phyloP scores from a whole-genome alignment of 2,113 vertebrate genomes.

The Lamprotornis superbus region DNA sequence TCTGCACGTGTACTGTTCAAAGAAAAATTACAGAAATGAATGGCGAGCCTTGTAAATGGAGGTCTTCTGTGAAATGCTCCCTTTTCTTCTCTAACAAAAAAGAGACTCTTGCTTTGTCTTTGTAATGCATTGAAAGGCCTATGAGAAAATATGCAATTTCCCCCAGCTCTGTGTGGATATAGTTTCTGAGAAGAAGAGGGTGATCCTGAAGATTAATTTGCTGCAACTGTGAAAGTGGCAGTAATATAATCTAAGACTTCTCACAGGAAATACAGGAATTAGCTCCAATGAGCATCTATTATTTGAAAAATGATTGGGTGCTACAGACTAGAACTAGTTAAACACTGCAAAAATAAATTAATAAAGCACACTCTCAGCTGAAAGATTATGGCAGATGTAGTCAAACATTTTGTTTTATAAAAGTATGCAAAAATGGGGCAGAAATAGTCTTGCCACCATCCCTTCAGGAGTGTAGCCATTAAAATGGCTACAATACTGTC shows the following conservation, averaged over 20 bases:
- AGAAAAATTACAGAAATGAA: neutral
- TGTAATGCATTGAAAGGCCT: neutral
- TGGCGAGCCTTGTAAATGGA: neutral
- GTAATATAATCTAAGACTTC: neutral
- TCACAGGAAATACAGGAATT: neutral
- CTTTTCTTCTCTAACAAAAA: neutral
- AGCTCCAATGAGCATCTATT: neutral
- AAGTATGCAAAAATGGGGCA: neutral
- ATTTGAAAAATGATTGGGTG: neutral
- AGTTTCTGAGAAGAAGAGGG: neutral
- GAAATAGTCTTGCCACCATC: neutral
- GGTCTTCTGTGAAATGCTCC: neutral
- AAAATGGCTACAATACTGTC: neutral
- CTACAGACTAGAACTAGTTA: neutral
- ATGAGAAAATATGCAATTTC: rapidly evolving
- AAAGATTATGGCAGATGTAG: neutral
- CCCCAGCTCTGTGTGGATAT: neutral
- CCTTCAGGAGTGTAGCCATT: neutral
- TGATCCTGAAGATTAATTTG: neutral
- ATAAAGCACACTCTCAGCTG: neutral
- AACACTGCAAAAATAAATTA: neutral
- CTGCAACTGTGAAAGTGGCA: neutral
- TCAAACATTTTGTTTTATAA: neutral
- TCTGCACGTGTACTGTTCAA: neutral
- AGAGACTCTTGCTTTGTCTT: neutral